Conservation (phyloP, 2,113 vertebrate species). For the Acrocephalus kingi region DNA sequence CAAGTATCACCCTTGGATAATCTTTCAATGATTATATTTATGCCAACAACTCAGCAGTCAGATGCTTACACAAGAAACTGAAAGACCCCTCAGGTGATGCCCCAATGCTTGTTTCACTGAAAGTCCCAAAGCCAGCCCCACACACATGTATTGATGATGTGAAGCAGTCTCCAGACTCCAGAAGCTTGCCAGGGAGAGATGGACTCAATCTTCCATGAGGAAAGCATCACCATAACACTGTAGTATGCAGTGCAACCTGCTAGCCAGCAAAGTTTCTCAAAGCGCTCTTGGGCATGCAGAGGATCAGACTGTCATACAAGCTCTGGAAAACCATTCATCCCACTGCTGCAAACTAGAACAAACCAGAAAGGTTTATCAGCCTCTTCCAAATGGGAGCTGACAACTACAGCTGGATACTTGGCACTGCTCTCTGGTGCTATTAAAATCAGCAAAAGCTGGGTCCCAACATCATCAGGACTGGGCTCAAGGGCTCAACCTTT, state of each 20-base stretch:
- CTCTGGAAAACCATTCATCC: not conserved
- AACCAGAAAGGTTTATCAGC: not conserved
- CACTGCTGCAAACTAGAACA: not conserved
- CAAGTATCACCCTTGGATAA: not conserved
- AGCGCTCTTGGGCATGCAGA: not conserved
- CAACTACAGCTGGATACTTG: slow-evolving; percentile 16
- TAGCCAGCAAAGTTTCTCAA: not conserved
- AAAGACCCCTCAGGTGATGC: not conserved
- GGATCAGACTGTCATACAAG: not conserved
- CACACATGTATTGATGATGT: rapidly evolving
- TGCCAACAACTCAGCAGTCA: not conserved
- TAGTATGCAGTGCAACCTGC: not conserved
- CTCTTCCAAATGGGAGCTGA: not conserved
- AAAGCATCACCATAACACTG: not conserved
- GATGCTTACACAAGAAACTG: not conserved
- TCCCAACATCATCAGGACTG: not conserved
- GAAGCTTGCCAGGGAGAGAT: not conserved
- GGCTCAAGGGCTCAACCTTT: not conserved
- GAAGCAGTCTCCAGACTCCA: not conserved
- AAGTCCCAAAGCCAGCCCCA: not conserved
- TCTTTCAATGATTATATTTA: not conserved
- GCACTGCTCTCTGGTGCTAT: not conserved
- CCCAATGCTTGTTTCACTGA: not conserved
- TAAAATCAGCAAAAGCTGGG: slow-evolving; percentile 14
- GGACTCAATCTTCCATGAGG: not conserved